These are phyloP conservation scores for Colinus virginianus DNA, from an alignment of 2,113 vertebrate species.

Conservation along the genomic window DNA sequence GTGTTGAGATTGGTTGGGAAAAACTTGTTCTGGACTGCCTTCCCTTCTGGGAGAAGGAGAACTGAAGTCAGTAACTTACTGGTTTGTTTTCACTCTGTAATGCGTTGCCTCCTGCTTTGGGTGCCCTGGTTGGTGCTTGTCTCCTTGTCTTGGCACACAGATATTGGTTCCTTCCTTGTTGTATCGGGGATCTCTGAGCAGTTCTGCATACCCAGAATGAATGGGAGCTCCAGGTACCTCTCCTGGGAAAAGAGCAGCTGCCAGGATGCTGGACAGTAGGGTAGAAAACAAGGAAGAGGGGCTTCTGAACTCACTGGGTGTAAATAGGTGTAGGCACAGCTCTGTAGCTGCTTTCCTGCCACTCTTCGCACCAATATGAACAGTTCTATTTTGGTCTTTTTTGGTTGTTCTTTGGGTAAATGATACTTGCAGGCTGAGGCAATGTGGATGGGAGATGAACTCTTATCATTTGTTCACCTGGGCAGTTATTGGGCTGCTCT, in stretches of 20 bases:
- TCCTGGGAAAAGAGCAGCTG: neutral
- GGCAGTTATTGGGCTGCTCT: neutral
- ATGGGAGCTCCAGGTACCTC: rapidly evolving
- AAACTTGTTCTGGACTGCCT: neutral
- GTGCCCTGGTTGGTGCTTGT: neutral
- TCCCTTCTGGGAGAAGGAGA: neutral
- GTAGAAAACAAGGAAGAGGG: neutral
- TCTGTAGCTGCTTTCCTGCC: neutral
- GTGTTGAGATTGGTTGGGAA: neutral
- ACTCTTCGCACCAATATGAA: neutral
- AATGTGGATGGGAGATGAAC: neutral
- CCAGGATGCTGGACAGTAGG: neutral
- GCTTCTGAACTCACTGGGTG: neutral
- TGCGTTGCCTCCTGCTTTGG: neutral
- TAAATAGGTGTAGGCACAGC: neutral
- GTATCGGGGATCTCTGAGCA: neutral
- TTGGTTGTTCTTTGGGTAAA: neutral
- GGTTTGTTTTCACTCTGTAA: neutral
- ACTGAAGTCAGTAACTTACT: neutral
- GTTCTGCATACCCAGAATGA: neutral
- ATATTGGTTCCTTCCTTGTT: neutral
- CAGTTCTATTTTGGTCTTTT: neutral
- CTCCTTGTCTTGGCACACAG: neutral
- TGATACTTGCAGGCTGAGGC: neutral
- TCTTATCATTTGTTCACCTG: neutral